phyloP scores from a whole-genome alignment of 2,888 invertebrate genomes.

The Dasypolia templi region DNA sequence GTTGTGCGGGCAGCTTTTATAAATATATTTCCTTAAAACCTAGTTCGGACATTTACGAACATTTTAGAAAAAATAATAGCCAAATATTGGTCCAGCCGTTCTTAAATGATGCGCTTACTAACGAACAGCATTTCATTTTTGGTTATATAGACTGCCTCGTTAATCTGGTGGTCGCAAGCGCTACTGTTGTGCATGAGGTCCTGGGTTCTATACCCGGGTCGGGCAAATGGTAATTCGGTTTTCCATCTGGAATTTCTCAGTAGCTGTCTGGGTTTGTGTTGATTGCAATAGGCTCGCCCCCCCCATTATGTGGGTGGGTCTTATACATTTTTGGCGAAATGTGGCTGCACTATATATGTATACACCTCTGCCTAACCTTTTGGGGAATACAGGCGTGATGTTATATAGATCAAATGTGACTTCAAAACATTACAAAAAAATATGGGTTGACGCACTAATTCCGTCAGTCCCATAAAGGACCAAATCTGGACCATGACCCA shows the following conservation, averaged over 20 bases:
- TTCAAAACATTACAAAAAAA: no score
- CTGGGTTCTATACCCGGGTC: not conserved
- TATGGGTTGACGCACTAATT: not conserved
- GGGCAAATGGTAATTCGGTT: not conserved
- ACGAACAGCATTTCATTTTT: not conserved
- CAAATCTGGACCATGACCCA: not conserved
- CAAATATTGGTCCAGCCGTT: no score
- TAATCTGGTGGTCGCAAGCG: not conserved
- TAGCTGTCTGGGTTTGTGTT: not conserved
- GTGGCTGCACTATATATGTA: not conserved
- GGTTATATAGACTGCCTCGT: not conserved
- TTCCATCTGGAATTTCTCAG: not conserved
- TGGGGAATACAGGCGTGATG: no score
- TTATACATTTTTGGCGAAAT: not conserved
- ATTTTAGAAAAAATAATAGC: not conserved
- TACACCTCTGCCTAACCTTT: not conserved
- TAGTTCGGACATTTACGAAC: not conserved
- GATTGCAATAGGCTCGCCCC: not conserved
- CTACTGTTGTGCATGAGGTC: not conserved
- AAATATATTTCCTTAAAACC: not conserved
- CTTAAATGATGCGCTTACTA: not conserved
- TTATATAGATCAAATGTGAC: not conserved
- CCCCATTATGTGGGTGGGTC: no score
- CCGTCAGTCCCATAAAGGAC: not conserved
- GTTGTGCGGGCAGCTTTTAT: not conserved